Evolutionary conservation across 1,140 invertebrate species (phyloP).

Genomic region (Xylocopa sonorina): DNA sequence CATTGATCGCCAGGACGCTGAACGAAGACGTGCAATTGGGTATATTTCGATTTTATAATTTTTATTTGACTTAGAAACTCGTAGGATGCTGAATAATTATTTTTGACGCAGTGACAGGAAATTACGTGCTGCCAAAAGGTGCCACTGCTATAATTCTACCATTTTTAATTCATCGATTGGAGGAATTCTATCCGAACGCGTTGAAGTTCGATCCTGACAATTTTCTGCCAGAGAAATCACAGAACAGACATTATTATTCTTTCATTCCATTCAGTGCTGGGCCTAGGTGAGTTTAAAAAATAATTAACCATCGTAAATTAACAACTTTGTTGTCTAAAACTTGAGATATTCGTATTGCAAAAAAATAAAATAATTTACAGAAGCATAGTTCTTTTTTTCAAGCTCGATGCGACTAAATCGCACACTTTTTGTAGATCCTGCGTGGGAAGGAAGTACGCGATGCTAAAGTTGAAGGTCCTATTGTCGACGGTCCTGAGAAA

Average conservation of each 20-base stretch:
- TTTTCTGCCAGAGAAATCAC: conserved; percentile 92
- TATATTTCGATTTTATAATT: conserved; percentile 81
- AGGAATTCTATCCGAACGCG: conserved; percentile 91
- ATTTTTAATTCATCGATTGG: conserved; percentile 89
- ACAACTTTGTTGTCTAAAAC: too few relatives aligned
- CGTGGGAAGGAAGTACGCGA: conserved; percentile 87
- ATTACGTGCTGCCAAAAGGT: conserved; percentile 85
- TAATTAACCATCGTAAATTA: too few relatives aligned
- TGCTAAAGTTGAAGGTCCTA: conserved; percentile 86
- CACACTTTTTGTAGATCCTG: conserved; percentile 80
- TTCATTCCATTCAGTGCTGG: conserved; percentile 96
- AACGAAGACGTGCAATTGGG: conserved; percentile 87
- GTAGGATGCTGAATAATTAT: too few relatives aligned
- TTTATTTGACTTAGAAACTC: too few relatives aligned
- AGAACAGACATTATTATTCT: conserved; percentile 91
- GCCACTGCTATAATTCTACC: conserved; percentile 86
- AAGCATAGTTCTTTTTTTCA: too few relatives aligned
- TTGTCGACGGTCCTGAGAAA: conserved; percentile 85
- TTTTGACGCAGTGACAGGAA: conserved; percentile 82
- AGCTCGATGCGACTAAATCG: background rate
- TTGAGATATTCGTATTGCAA: too few relatives aligned
- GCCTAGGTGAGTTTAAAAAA: conserved; percentile 85
- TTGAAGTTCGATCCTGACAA: conserved; percentile 94
- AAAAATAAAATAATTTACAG: too few relatives aligned
- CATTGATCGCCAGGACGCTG: conserved; percentile 88